Evolutionary conservation across 2,888 invertebrate species (phyloP), one percentile per base, ranked within the genome.

Genomic region (Eremobia ochroleuca): DNA sequence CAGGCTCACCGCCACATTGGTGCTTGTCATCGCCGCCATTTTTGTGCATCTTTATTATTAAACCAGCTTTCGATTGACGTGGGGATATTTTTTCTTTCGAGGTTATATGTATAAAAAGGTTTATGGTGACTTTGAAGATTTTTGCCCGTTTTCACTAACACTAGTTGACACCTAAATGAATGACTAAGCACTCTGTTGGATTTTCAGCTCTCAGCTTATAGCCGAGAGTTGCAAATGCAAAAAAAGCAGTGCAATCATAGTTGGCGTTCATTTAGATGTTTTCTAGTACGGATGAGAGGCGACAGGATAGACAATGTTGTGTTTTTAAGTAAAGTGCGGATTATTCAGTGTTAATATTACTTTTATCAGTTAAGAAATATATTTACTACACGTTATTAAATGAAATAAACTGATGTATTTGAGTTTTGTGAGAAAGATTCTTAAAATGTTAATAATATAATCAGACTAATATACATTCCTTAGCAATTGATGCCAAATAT

Each of bases 21-120:
- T 84, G 8, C 74, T 94, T 15, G 67, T 94, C 55, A 43, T 93
- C 55, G 67, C 78, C 11, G 85, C 92, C 78, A 69, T 90, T 21
- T 77, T 90, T 77, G 85, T 85, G 31, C 80, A 78, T 76, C 88
- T 88, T 78, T 91, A 87, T 78, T 89, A 89, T 83, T 79, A 70
- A 83, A 82, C 66, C 72, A 73, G 74, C 82, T 83, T 88, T 76
- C 37, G 77, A 65, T 77, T 83, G 88, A 79, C 82, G 82, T 88
- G 89, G 91, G 89, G 88, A 88, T 88, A 77, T 62, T 72, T 65
- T 85, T 55, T 34, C 46, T 68, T 66, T 73, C 37, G n/a, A 58
- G 28, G 11, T 76, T 76, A 86, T 86, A 82, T 86, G 86, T 86
- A 78, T 83, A 86, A 78, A 86, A 59, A 62, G 66, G 49, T 76